A percentile compares a stretch with the other conserved stretches of the same genome.
Conservation (phyloP, 2,113 vertebrate genomes). For the Aegithalos caudatus region DNA sequence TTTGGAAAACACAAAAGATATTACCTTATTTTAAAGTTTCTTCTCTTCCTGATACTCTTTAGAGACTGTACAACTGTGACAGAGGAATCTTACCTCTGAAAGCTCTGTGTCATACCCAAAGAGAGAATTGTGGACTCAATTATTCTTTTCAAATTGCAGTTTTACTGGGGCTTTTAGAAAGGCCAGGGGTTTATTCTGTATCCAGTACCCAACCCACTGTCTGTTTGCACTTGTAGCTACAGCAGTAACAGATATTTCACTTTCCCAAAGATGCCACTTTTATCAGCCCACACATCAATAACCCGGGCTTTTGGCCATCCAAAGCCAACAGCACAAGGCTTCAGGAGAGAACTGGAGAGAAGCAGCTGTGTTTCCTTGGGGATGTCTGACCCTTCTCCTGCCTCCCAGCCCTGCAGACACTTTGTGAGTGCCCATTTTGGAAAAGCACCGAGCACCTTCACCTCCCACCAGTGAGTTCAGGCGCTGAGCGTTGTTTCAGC, state of each 20-base stretch:
- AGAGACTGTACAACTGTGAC: background rate
- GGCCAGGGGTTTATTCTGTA: background rate
- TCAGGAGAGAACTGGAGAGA: background rate
- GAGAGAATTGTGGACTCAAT: background rate
- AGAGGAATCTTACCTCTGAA: background rate
- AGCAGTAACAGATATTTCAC: background rate
- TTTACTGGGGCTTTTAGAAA: background rate
- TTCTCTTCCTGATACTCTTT: background rate
- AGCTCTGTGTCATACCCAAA: background rate
- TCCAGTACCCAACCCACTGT: background rate
- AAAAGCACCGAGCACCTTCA: background rate
- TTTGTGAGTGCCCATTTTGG: background rate
- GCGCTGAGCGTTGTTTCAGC: background rate
- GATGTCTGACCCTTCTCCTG: background rate
- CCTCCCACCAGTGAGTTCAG: background rate
- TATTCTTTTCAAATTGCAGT: background rate
- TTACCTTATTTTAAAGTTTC: accelerated
- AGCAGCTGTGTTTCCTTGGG: background rate
- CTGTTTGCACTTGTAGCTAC: background rate
- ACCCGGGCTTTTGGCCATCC: background rate
- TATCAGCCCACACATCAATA: background rate
- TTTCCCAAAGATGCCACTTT: background rate
- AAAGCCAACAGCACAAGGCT: background rate
- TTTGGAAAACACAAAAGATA: background rate
- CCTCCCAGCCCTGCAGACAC: background rate